These are phyloP conservation scores for Limenitis camilla DNA, from an alignment of 2,888 invertebrate genomes.

Conservation along the genomic window DNA sequence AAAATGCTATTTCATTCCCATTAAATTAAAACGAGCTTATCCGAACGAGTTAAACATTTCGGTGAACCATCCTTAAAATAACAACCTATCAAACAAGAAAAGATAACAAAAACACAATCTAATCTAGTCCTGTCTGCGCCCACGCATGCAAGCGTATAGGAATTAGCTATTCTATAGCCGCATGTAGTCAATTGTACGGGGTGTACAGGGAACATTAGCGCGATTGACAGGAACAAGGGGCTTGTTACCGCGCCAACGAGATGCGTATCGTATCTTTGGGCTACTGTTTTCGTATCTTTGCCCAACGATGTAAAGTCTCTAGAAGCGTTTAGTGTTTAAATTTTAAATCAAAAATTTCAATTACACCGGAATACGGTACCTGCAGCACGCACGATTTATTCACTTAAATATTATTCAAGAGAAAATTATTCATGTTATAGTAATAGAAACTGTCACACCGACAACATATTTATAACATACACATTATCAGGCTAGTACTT, in stretches of 20 bases:
- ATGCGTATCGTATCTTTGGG: constrained; percentile 67
- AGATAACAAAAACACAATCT: constrained; percentile 13
- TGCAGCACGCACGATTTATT: no score
- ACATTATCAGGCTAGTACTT: no score
- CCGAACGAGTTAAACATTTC: no score
- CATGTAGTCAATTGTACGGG: background rate
- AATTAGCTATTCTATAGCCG: constrained; percentile 16
- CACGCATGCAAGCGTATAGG: constrained; percentile 20
- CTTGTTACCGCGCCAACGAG: constrained; percentile 59
- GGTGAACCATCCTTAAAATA: background rate
- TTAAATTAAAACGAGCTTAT: no score
- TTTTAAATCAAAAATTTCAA: no score
- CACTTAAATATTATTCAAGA: no score
- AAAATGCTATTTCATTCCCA: no score
- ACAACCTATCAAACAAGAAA: background rate
- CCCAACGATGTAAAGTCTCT: constrained; percentile 31
- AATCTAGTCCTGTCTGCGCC: constrained; percentile 23
- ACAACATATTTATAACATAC: no score
- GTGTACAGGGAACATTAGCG: constrained; percentile 51
- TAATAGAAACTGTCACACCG: no score
- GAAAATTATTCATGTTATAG: no score
- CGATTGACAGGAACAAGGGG: constrained; percentile 67
- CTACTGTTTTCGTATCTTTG: constrained; percentile 61
- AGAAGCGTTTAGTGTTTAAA: constrained; percentile 28
- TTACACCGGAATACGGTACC: no score